Evolutionary conservation across 2,113 vertebrate species (phyloP), one percentile per base, ranked within the genome.

Genomic region (Seriola quinqueradiata): DNA sequence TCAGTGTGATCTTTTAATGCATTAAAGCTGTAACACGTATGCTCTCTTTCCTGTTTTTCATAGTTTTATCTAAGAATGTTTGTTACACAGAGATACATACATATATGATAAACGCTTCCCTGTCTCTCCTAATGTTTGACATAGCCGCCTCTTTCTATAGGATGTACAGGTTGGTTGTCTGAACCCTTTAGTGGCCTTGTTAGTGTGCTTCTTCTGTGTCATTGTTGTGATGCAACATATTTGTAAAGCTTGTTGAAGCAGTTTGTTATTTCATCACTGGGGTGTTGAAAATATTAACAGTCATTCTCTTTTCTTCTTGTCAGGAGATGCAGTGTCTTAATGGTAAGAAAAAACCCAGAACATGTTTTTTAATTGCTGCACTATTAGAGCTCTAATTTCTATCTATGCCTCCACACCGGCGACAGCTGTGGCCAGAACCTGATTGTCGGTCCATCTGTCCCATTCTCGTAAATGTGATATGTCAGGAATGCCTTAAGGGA

Each of bases 81-180:
- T 70, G 9, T 36, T 21, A 44, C 28, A 12, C 36, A 38, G 0
- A 28, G 8, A 38, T 16, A 68, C 13, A 19, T 34, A 17, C 36
- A 14, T 28, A 7, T 42, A 16, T 44, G 16, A 77, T 65, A 57
- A 85, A 81, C 1, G 3, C 17, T 34, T 64, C 65, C 77, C 19
- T 82, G 40, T 80, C 17, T 87, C 36, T 78, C 8, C 46, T 81
- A 80, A 70, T 36, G 5, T 23, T 28, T 72, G 9, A 5, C 48
- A 55, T 9, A 86, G 86, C 88, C 83, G 11, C 17, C 57, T 7
- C 58, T 86, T 77, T 87, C 65, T 83, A 1, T 70, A 59, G 64
- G 81, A 88, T 57, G 38, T 72, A 23, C 69, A 87, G 89, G 81
- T 93, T 77, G 61, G 91, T 88, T 48, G 0, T 73, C 40, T 48